Base-by-base conservation (phyloP, 2,113 vertebrate genomes). In the Ploceus nigricollis region DNA sequence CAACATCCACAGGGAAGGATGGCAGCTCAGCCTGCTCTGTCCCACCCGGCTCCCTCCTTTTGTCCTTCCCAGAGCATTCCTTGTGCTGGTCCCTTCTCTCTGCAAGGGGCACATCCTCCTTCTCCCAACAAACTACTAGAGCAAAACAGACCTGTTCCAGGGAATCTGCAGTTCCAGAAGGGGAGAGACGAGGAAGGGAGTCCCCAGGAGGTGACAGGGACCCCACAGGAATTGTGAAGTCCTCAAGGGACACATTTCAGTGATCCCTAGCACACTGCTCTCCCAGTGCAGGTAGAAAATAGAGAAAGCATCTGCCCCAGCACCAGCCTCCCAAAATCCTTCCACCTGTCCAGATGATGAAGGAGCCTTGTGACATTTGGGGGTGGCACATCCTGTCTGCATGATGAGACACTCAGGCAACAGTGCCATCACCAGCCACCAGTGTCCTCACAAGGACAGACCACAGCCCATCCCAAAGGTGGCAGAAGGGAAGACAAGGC, bases 161-260 rank as follows among this genome's bases (percentile, higher is more conserved):
- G 70, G 23, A 28, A 61, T 11, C 22, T 61, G 54, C n/a, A 16
- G 22, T 8, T 65, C 70, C 82, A 84, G 40, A 56, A 54, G 13
- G 22, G 53, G 19, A 31, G 21, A 64, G 27, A 35, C 7, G 37
- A 77, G 48, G 18, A 68, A 50, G 6, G 30, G 10, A 58, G 30
- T 16, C 9, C 23, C 21, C 83, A 56, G 39, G 8, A 82, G 28
- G 30, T 8, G 44, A 30, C 35, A 90, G 50, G 48, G 11, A 45
- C 11, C 21, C 57, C 45, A 27, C 5, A 58, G 47, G 40, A 91
- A 24, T 1, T 25, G 9, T 14, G 28, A 53, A 65, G 50, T 9
- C 72, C 69, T 61, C 1, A 0, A 73, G 60, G 56, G 45, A 33
- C 17, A 18, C 0, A 0, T 40, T 76, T 83, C 68, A 60, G n/a